These are phyloP conservation scores for Gracilinanus agilis DNA, from an alignment of 2,113 vertebrate genomes.

Conservation along the genomic window DNA sequence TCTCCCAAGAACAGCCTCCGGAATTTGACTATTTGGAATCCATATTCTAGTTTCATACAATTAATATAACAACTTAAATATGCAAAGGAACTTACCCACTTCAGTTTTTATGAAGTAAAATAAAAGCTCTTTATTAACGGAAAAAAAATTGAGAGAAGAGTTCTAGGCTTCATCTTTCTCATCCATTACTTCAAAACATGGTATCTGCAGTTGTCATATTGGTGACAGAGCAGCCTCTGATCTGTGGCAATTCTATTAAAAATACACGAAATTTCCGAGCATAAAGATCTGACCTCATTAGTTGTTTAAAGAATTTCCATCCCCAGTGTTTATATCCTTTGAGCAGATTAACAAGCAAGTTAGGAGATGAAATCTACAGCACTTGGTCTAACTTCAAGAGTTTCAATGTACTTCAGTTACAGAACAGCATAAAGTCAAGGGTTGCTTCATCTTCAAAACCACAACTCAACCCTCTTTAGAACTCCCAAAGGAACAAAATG, in stretches of 20 bases:
- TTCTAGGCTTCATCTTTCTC: constrained; percentile 23
- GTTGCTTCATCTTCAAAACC: neutral
- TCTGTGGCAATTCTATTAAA: constrained; percentile 19
- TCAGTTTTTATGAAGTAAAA: neutral
- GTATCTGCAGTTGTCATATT: neutral
- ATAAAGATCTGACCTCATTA: neutral
- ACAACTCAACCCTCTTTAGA: constrained; percentile 10
- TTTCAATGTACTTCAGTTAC: constrained; percentile 16
- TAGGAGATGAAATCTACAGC: constrained; percentile 22
- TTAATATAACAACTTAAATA: neutral
- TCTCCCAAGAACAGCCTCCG: neutral
- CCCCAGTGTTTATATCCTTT: constrained; percentile 18
- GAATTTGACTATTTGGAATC: neutral
- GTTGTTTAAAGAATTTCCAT: constrained; percentile 12
- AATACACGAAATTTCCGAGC: neutral
- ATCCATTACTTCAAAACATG: neutral
- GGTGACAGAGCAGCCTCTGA: neutral
- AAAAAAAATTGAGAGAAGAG: neutral
- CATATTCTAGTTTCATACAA: neutral
- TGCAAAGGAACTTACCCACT: neutral
- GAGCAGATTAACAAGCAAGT: constrained; percentile 3
- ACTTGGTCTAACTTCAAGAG: constrained; percentile 10
- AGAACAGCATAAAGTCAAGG: neutral
- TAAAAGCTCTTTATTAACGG: neutral
- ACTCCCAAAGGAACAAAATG: neutral